Percentiles rank a stretch among this genome's conserved stretches.
phyloP scores from a whole-genome alignment of 2,888 invertebrate species.

The Drosophila bunnanda region DNA sequence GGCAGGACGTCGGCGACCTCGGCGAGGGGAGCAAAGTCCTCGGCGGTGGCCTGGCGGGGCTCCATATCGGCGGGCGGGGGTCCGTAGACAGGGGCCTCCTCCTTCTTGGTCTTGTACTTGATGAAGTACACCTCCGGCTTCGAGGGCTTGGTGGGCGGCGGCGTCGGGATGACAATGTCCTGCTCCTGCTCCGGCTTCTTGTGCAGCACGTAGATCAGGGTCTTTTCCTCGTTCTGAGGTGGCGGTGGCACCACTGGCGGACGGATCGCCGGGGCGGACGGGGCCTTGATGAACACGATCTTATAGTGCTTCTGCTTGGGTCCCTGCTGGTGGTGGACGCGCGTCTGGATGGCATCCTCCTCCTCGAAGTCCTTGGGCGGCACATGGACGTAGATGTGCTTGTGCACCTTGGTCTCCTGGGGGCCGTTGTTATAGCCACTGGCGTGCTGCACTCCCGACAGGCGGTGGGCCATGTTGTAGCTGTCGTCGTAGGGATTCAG shows the following conservation, averaged over 20 bases:
- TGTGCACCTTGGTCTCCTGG: slow-evolving; percentile 78
- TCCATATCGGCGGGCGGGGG: slow-evolving; percentile 75
- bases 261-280: slow-evolving; percentile 91
- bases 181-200: slow-evolving; percentile 93
- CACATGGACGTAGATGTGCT: slow-evolving; percentile 84
- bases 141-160: slow-evolving; percentile 92
- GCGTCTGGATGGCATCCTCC: slow-evolving; percentile 79
- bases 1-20: slow-evolving; percentile 64
- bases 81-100: slow-evolving; percentile 81
- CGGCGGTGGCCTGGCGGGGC: slow-evolving; percentile 62
- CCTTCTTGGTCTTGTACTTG: slow-evolving; percentile 85
- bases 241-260: slow-evolving; percentile 91
- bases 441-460: slow-evolving; percentile 71
- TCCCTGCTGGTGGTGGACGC: slow-evolving; percentile 81
- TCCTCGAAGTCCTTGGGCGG: slow-evolving; percentile 83
- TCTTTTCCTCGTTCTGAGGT: slow-evolving; percentile 93
- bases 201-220: slow-evolving; percentile 93
- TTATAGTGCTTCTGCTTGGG: slow-evolving; percentile 95
- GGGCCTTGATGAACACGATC: slow-evolving; percentile 96
- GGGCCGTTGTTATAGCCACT: slow-evolving; percentile 77
- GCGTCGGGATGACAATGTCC: slow-evolving; percentile 90
- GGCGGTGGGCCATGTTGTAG: slow-evolving; percentile 80
- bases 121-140: slow-evolving; percentile 96
- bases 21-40: slow-evolving; percentile 53
- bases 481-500: slow-evolving; percentile 71